Percentiles rank a stretch among this genome's conserved stretches.
Conservation (phyloP, 2,113 vertebrate genomes). For the Psettodes erumei region DNA sequence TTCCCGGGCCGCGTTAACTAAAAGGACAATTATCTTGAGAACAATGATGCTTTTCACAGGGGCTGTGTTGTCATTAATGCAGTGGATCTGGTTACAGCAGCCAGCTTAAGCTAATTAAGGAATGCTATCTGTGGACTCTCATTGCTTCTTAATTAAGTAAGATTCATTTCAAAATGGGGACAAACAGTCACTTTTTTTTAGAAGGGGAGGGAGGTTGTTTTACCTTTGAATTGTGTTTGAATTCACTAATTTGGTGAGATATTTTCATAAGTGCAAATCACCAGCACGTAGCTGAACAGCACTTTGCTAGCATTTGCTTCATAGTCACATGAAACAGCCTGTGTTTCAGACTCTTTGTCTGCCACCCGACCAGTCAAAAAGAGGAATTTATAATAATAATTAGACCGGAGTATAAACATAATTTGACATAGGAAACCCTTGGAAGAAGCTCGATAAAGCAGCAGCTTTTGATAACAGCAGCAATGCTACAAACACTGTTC, state of each 20-base stretch:
- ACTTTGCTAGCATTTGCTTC: conserved; percentile 24
- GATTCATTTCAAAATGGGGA: conserved; percentile 81
- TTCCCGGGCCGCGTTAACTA: conserved; percentile 85
- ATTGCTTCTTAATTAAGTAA: conserved; percentile 86
- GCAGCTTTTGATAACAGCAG: conserved; percentile 1
- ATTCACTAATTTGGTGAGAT: conserved; percentile 40
- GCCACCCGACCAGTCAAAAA: conserved; percentile 6
- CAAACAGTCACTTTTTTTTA: conserved; percentile 64
- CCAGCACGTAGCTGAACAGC: conserved; percentile 13
- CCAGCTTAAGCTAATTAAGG: conserved; percentile 86
- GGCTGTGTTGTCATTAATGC: conserved; percentile 86
- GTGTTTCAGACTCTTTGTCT: conserved; percentile 9
- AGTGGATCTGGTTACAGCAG: conserved; percentile 86
- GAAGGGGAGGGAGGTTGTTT: conserved; percentile 32
- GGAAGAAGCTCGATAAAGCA: conserved; percentile 11
- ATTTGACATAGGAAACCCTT: conserved; percentile 8
- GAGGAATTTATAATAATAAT: background rate
- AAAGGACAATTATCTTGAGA: conserved; percentile 89
- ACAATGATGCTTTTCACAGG: conserved; percentile 88
- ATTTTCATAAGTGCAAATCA: conserved; percentile 32
- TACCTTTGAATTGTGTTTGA: conserved; percentile 37
- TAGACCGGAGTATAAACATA: background rate
- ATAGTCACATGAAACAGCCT: background rate
- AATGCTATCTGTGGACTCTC: conserved; percentile 85
- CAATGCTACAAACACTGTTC: conserved; percentile 36